phyloP scores from a whole-genome alignment of 1,140 invertebrate genomes.

The Gryllus bimaculatus region DNA sequence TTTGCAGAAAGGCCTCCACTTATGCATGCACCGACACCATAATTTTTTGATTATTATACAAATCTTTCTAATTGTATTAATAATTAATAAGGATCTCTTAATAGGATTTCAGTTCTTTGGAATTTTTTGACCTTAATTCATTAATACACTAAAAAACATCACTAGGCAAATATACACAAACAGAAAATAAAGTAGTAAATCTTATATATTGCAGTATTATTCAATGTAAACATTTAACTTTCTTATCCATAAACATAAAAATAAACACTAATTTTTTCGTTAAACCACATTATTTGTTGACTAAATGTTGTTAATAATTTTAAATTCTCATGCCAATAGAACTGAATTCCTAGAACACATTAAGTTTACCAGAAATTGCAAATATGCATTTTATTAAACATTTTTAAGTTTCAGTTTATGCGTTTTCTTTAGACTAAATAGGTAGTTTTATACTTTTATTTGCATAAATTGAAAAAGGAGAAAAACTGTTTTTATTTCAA shows the following conservation, averaged over 20 bases:
- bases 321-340: background rate
- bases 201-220: background rate
- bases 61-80: no score
- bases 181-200: background rate
- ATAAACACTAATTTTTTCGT: background rate
- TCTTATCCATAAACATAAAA: background rate
- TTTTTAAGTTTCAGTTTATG: background rate
- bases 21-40: no score
- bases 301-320: background rate
- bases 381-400: background rate
- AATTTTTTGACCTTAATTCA: no score
- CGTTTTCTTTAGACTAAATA: background rate
- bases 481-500: background rate
- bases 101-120: no score
- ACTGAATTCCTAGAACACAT: background rate
- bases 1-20: no score
- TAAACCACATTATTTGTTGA: background rate
- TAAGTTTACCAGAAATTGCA: background rate
- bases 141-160: background rate
- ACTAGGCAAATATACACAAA: background rate
- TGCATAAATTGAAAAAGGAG: background rate
- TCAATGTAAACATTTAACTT: background rate
- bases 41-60: no score
- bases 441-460: background rate
- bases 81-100: no score